Percentiles rank a stretch among this genome's conserved stretches.
These are phyloP conservation scores for Coluber constrictor DNA, from an alignment of 2,797 vertebrate genomes.

Conservation along the genomic window DNA sequence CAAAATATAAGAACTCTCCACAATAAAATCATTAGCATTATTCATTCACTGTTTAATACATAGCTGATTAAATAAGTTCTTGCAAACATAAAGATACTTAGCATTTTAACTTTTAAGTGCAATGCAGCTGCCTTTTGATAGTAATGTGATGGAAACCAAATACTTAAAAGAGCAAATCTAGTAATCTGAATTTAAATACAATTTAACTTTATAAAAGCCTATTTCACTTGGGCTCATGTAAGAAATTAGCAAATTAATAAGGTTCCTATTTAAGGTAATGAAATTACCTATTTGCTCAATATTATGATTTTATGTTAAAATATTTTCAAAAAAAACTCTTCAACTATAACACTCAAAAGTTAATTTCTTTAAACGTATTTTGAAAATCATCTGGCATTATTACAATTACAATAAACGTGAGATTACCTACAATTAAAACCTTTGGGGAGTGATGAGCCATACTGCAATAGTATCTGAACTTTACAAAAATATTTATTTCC, in stretches of 20 bases:
- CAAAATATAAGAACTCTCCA: background rate
- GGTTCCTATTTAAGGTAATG: constrained; percentile 60
- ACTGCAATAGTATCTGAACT: constrained; percentile 39
- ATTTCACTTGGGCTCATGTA: constrained; percentile 53
- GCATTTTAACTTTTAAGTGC: constrained; percentile 43
- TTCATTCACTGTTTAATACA: constrained; percentile 30
- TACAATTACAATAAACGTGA: constrained; percentile 57
- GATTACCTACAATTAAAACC: constrained; percentile 48
- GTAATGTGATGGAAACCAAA: constrained; percentile 53
- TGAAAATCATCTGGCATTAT: constrained; percentile 53
- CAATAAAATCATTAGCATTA: constrained; percentile 9
- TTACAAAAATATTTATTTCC: constrained; percentile 40
- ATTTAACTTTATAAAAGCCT: constrained; percentile 44
- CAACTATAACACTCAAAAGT: constrained; percentile 15
- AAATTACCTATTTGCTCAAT: constrained; percentile 41
- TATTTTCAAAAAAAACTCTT: constrained; percentile 47
- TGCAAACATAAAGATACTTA: constrained; percentile 35
- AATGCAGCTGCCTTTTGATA: constrained; percentile 24
- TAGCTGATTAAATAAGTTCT: background rate
- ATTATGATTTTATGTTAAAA: constrained; percentile 54
- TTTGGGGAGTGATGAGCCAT: constrained; percentile 45
- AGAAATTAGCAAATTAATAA: constrained; percentile 53
- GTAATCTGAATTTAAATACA: constrained; percentile 20
- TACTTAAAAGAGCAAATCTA: constrained; percentile 34
- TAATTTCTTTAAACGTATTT: constrained; percentile 41